These are phyloP conservation scores for Sympetrum striolatum DNA, from an alignment of 2,888 invertebrate species.

Conservation along the genomic window DNA sequence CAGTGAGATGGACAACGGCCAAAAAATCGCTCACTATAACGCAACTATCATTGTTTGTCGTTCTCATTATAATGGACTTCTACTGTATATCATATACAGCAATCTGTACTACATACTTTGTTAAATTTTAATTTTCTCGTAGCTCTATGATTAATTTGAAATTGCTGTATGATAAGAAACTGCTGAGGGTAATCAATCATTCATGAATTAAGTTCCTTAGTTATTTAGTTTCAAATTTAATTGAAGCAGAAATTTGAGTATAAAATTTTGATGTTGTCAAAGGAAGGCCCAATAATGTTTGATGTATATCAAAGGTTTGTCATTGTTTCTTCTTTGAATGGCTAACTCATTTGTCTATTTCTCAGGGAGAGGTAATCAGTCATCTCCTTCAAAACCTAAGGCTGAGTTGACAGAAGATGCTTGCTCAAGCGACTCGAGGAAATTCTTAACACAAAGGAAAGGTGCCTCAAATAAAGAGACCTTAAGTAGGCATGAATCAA, in stretches of 20 bases:
- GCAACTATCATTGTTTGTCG: too few species aligned
- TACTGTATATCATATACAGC: too few species aligned
- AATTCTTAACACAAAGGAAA: background rate
- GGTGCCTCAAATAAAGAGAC: background rate
- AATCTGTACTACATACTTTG: too few species aligned
- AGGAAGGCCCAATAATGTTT: too few species aligned
- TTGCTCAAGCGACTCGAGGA: background rate
- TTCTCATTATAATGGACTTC: too few species aligned
- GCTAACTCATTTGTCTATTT: background rate
- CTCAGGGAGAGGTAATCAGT: background rate
- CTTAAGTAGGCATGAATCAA: background rate
- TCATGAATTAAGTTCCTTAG: background rate
- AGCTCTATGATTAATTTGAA: background rate
- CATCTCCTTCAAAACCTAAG: slow-evolving; percentile 2
- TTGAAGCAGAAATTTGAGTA: too few species aligned
- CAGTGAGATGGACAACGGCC: too few species aligned
- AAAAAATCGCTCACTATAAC: too few species aligned
- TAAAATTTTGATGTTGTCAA: too few species aligned
- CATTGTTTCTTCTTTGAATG: background rate
- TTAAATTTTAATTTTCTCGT: too few species aligned
- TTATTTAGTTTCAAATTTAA: background rate
- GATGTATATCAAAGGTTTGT: too few species aligned
- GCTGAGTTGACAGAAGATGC: background rate
- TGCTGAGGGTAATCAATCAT: background rate
- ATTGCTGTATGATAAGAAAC: background rate